Evolutionary conservation across 2,888 invertebrate species (phyloP).

Genomic region (Ferrisia virgata): DNA sequence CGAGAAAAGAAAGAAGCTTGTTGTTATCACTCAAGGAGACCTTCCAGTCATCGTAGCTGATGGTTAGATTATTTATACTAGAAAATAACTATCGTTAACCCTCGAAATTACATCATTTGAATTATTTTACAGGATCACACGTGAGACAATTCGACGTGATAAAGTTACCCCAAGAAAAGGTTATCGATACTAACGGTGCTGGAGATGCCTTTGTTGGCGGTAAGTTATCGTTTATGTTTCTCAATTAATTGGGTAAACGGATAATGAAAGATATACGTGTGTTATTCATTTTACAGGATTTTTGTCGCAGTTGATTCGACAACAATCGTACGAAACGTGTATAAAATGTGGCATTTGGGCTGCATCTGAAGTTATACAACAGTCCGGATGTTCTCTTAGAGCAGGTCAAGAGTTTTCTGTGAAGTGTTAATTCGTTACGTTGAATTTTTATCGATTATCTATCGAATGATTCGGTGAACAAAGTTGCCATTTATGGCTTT

Average conservation of each 20-base stretch:
- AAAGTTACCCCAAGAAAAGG: slow-evolving; percentile 64
- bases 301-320: slow-evolving; percentile 76
- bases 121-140: slow-evolving; percentile 50
- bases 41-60: slow-evolving; percentile 77
- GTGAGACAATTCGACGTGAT: slow-evolving; percentile 69
- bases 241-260: background rate
- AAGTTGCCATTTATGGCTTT: too few relatives aligned
- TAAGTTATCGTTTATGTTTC: slow-evolving; percentile 49
- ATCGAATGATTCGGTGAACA: background rate
- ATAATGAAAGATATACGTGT: background rate
- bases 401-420: background rate
- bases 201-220: slow-evolving; percentile 98
- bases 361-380: slow-evolving; percentile 82
- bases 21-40: slow-evolving; percentile 88
- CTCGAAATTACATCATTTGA: too few relatives aligned
- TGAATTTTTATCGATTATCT: background rate
- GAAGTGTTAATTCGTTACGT: background rate
- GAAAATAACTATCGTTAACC: background rate
- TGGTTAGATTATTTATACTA: slow-evolving; percentile 50
- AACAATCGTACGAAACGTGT: slow-evolving; percentile 68
- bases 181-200: slow-evolving; percentile 97
- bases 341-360: slow-evolving; percentile 85
- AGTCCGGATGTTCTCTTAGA: slow-evolving; percentile 72
- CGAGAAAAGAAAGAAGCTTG: slow-evolving; percentile 60
- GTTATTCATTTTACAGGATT: slow-evolving; percentile 67